phyloP scores from a whole-genome alignment of 2,797 vertebrate genomes.

The Catostomus latipinnis region DNA sequence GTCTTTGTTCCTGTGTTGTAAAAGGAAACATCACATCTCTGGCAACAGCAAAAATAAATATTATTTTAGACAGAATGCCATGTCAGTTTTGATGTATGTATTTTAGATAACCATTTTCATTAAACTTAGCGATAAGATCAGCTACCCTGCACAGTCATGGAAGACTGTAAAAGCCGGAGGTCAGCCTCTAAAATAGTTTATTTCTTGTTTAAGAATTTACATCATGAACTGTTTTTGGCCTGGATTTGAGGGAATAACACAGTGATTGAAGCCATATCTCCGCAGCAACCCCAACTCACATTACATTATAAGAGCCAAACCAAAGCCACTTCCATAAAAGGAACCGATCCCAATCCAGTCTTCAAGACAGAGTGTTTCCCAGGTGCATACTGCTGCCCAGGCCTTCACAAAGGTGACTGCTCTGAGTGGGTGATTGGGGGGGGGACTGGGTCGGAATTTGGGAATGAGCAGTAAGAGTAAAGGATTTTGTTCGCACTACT shows the following conservation, averaged over 20 bases:
- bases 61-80: neutral
- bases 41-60: neutral
- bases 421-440: conserved; percentile 40
- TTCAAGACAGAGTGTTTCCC: conserved; percentile 52
- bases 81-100: conserved; percentile 13
- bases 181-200: conserved; percentile 1
- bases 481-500: conserved; percentile 22
- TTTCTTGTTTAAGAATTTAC: neutral
- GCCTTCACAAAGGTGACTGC: conserved; percentile 51
- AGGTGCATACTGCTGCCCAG: conserved; percentile 23
- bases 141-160: neutral
- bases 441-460: conserved; percentile 57
- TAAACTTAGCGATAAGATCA: conserved; percentile 7
- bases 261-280: conserved; percentile 48
- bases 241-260: conserved; percentile 18
- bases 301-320: conserved; percentile 19
- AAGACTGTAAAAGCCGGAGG: conserved; percentile 7
- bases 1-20: neutral
- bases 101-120: conserved; percentile 6
- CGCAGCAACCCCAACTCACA: conserved; percentile 24
- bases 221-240: neutral
- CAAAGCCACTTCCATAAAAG: conserved; percentile 71
- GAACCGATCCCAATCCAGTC: conserved; percentile 59
- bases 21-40: neutral
- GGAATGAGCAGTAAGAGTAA: conserved; percentile 54